These are phyloP conservation scores for Drosophila melanosoma DNA, from an alignment of 2,888 invertebrate species.

Conservation along the genomic window DNA sequence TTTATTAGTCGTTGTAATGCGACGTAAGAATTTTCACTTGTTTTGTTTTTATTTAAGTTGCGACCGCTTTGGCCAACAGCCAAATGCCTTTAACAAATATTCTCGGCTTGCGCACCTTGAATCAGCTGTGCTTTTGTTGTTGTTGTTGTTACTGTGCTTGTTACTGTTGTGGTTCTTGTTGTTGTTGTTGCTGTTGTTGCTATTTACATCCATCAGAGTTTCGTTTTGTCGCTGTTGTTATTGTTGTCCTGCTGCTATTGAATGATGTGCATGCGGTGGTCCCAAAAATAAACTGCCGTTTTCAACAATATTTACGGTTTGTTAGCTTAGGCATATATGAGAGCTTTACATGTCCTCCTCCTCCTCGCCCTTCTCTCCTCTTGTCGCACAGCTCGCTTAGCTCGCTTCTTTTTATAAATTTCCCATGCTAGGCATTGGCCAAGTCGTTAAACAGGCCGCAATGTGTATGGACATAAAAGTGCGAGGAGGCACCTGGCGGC, in stretches of 20 bases:
- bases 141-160: constrained; percentile 3
- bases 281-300: constrained; percentile 76
- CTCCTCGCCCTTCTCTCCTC: no score
- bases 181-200: constrained; percentile 44
- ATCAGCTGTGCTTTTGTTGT: constrained; percentile 47
- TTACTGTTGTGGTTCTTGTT: constrained; percentile 17
- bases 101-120: constrained; percentile 54
- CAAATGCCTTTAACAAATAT: constrained; percentile 59
- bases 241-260: constrained; percentile 59
- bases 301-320: constrained; percentile 76
- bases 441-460: constrained; percentile 74
- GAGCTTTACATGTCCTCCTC: constrained; percentile 20
- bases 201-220: constrained; percentile 69
- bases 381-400: no score
- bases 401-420: constrained; percentile 59
- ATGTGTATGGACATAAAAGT: constrained; percentile 71
- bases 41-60: constrained; percentile 66
- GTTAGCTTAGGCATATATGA: constrained; percentile 74
- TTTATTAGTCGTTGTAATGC: constrained; percentile 1
- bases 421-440: constrained; percentile 52
- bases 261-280: constrained; percentile 65
- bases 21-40: constrained; percentile 21
- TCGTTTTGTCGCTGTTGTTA: constrained; percentile 21
- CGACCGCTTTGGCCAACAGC: constrained; percentile 45
- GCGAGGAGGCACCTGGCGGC: constrained; percentile 71